Evolutionary conservation across 2,888 invertebrate species (phyloP).

Genomic region (Ischnus inquisitorius): DNA sequence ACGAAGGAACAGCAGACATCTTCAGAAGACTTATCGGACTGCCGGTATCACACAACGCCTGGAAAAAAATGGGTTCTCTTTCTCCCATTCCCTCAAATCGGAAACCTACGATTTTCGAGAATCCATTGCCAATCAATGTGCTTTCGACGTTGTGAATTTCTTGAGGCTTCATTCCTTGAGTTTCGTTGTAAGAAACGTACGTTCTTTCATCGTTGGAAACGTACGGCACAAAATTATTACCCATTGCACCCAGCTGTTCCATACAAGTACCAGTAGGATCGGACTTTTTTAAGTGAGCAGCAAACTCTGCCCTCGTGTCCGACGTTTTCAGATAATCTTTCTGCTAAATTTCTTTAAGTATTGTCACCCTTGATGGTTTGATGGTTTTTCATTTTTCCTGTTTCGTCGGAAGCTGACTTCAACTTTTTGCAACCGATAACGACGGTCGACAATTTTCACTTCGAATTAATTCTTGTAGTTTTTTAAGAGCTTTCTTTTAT

Average conservation of each 20-base stretch:
- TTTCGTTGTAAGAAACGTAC: constrained; percentile 48
- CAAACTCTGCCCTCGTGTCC: constrained; percentile 4
- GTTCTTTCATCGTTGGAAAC: background rate
- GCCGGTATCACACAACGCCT: constrained; percentile 44
- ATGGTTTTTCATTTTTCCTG: background rate
- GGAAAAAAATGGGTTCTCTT: background rate
- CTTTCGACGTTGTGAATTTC: constrained; percentile 32
- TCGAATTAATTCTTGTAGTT: background rate
- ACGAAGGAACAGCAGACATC: constrained; percentile 22
- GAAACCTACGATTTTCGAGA: background rate
- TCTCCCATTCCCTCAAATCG: background rate
- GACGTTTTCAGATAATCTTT: constrained; percentile 30
- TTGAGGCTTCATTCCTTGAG: background rate
- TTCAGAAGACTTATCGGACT: constrained; percentile 54
- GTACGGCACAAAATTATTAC: background rate
- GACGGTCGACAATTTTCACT: background rate
- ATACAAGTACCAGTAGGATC: constrained; percentile 10
- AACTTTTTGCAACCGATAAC: no score
- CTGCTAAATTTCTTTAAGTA: background rate
- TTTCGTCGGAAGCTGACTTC: background rate
- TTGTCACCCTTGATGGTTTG: no score
- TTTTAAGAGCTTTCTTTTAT: background rate
- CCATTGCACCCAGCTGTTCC: background rate
- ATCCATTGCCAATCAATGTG: constrained; percentile 11
- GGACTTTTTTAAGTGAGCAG: constrained; percentile 18